A percentile compares a stretch with the other conserved stretches of the same genome.
phyloP scores from a whole-genome alignment of 2,888 invertebrate species.

The Drosophila niveifrons region DNA sequence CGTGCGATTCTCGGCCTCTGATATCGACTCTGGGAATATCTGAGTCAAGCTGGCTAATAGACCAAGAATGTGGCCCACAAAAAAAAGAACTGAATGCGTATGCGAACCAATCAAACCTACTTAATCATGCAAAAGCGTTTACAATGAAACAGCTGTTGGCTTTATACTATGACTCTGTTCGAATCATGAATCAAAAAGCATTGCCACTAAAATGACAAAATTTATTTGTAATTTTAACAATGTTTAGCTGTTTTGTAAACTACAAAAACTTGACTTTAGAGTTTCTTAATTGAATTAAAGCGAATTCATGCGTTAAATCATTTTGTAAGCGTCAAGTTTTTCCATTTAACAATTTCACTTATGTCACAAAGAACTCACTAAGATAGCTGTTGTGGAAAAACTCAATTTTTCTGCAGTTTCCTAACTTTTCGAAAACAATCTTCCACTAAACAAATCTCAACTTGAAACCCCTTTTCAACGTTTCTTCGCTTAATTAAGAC shows the following conservation, averaged over 20 bases:
- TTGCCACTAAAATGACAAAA: neutral
- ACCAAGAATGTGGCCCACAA: conserved; percentile 39
- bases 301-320: neutral
- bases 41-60: conserved; percentile 50
- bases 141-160: conserved; percentile 49
- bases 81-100: neutral
- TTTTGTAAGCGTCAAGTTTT: neutral
- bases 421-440: too few relatives aligned
- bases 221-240: too few relatives aligned
- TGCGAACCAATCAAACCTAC: conserved; percentile 18
- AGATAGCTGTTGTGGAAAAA: neutral
- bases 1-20: conserved; percentile 12
- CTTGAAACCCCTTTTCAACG: neutral
- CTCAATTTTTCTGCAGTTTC: too few relatives aligned
- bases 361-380: too few relatives aligned
- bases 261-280: neutral
- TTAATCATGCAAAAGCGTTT: conserved; percentile 21
- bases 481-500: neutral
- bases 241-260: neutral
- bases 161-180: conserved; percentile 3
- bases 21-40: conserved; percentile 8
- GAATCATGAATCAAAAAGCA: neutral
- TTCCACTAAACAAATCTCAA: neutral
- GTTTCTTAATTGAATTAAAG: neutral
- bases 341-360: too few relatives aligned